phyloP scores from a whole-genome alignment of 2,113 vertebrate genomes.

The Grus americana region DNA sequence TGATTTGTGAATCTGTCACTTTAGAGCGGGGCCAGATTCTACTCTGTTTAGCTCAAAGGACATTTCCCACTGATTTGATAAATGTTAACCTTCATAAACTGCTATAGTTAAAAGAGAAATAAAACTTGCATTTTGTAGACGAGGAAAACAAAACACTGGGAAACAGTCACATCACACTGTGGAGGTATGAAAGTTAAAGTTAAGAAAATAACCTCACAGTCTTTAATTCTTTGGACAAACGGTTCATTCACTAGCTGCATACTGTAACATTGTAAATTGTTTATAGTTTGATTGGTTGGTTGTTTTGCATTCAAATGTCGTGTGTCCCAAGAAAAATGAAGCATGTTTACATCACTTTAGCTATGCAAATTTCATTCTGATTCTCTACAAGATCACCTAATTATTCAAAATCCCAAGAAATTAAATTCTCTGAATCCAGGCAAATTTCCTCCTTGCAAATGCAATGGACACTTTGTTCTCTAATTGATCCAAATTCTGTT shows the following conservation, averaged over 20 bases:
- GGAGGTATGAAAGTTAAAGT: background rate
- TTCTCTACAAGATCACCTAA: background rate
- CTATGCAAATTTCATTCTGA: background rate
- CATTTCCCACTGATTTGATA: background rate
- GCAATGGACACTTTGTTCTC: background rate
- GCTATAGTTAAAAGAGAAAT: background rate
- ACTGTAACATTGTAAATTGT: background rate
- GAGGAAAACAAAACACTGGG: background rate
- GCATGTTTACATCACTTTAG: accelerated
- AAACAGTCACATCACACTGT: background rate
- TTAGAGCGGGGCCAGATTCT: background rate
- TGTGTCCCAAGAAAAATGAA: background rate
- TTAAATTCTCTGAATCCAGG: background rate
- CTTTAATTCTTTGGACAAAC: background rate
- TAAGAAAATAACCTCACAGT: background rate
- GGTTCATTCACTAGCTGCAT: background rate
- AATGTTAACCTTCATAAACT: background rate
- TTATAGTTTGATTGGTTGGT: background rate
- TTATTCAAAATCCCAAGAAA: background rate
- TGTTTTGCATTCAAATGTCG: background rate
- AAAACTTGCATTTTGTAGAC: background rate
- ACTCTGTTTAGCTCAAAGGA: background rate
- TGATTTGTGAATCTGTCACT: background rate
- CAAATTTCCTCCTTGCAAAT: background rate
- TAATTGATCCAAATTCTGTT: background rate